Base-by-base conservation (phyloP, 2,797 vertebrate species). In the Acanthiza pusilla region DNA sequence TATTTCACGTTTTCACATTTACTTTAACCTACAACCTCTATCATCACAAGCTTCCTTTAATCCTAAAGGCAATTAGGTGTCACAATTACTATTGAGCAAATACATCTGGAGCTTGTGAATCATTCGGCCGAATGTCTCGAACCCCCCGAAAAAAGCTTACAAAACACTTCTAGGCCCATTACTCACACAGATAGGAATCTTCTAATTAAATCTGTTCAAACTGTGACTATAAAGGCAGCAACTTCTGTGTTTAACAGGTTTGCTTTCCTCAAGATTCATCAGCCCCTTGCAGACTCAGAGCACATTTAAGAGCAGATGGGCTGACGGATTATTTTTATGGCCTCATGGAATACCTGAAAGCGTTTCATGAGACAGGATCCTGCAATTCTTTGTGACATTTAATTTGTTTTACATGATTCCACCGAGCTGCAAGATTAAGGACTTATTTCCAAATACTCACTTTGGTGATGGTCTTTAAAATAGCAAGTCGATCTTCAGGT, bases 391-490 rank as follows among this genome's bases (percentile, higher is more conserved):
- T 68, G 29, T 34, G 61, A 77, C 29, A 40, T 45, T 48, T 82
- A 8, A 40, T 78, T 77, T 80, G 53, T 42, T 14, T 77, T 54
- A 63, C 23, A 85, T 27, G 20, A 71, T 62, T 66, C 30, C 21
- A 65, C 11, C 9, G 54, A 63, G 25, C 40, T 88, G 67, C 17
- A 16, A 70, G 10, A 29, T 60, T 21, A 53, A 54, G 58, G 13
- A 43, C 20, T 4, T 36, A 43, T 54, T 81, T 95, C 70, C 76
- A 67, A 93, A 80, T 92, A 97, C 95, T 98, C 89, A 99, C 99
- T 98, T 98, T 99, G 32, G 99, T 99, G 62, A 99, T 98, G 8
- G 99, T 99, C 85, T 98, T 98, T 78, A 99, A 97, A 96, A 99
- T 99, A 94, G 98, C 98, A 5, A 98, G 97, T 36, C 99, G 98